Conservation (phyloP, 1,140 invertebrate species). For the Pemphigus obesinymphae region DNA sequence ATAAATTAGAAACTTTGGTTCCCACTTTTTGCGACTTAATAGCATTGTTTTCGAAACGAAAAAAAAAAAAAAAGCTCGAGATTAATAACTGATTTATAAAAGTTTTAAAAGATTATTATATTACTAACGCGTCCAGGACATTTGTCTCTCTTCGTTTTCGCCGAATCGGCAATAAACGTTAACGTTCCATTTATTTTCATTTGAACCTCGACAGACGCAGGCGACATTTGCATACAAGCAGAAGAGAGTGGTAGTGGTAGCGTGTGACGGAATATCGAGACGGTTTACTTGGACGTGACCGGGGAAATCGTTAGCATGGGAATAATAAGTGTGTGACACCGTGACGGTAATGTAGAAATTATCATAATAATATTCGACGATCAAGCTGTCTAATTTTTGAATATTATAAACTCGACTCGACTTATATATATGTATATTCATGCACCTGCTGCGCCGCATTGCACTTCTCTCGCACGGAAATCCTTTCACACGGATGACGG, state of each 20-base stretch:
- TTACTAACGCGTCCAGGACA: not conserved
- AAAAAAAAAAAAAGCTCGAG: not conserved
- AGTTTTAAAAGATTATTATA: constrained; percentile 28
- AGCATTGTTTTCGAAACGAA: constrained; percentile 15
- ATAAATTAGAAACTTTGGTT: constrained; percentile 38
- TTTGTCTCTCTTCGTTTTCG: not conserved
- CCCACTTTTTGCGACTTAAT: constrained; percentile 25
- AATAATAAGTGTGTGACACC: not conserved
- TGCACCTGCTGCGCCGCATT: not conserved
- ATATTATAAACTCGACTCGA: not conserved
- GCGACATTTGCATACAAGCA: too few relatives aligned
- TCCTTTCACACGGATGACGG: constrained; percentile 25
- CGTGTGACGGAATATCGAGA: too few relatives aligned
- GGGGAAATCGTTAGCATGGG: not conserved
- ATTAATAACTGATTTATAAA: constrained; percentile 40
- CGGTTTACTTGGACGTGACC: not conserved
- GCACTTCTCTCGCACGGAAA: constrained; percentile 20
- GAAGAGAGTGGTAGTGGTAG: too few relatives aligned
- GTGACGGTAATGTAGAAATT: not conserved
- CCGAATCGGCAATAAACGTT: not conserved
- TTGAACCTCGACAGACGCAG: not conserved
- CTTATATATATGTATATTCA: not conserved
- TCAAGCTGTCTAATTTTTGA: not conserved
- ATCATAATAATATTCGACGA: not conserved
- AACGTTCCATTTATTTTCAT: not conserved